Conservation (phyloP, 2,888 invertebrate species). For the Pantelozetes paolii region DNA sequence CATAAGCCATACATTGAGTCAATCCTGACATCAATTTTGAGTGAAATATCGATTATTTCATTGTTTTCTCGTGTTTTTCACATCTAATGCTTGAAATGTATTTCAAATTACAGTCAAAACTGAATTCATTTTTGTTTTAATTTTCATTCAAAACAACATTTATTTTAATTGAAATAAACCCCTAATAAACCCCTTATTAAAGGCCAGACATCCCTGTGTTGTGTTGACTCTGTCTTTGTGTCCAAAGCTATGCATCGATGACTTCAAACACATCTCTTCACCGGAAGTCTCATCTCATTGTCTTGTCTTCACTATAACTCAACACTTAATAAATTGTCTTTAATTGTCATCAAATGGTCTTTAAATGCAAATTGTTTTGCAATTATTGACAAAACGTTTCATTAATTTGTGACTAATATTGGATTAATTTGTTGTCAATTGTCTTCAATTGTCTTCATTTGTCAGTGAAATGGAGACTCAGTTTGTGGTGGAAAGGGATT, state of each 20-base stretch:
- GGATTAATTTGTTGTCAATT: background rate
- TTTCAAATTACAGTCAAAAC: no score
- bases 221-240: background rate
- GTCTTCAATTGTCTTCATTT: background rate
- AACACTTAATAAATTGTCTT: background rate
- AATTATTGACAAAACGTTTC: background rate
- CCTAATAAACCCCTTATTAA: no score
- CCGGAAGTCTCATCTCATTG: slow-evolving; percentile 22
- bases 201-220: background rate
- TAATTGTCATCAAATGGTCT: background rate
- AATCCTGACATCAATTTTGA: no score
- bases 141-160: no score
- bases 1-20: no score
- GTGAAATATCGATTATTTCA: slow-evolving; percentile 15
- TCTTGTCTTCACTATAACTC: background rate
- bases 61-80: slow-evolving; percentile 6
- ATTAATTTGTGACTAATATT: background rate
- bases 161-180: no score
- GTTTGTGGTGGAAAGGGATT: slow-evolving; percentile 61
- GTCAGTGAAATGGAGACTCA: slow-evolving; percentile 57
- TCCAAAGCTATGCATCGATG: slow-evolving; percentile 20
- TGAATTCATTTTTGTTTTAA: no score
- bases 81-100: no score
- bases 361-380: background rate
- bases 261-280: slow-evolving; percentile 20